Evolutionary conservation across 2,113 vertebrate species (phyloP), one percentile per base, ranked within the genome.

Genomic region (Scomber scombrus): DNA sequence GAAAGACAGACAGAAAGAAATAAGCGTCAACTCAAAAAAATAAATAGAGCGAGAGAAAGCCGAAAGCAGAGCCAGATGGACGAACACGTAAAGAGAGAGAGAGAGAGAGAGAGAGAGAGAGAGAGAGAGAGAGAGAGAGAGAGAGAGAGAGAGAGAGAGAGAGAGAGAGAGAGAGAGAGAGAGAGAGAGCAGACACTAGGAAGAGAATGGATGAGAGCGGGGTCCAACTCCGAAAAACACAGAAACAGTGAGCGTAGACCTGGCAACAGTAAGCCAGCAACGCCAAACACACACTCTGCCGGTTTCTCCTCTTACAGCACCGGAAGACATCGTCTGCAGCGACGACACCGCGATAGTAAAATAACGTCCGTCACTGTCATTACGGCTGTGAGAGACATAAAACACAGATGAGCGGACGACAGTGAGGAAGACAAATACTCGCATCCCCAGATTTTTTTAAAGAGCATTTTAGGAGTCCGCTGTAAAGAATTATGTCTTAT

Each of bases 1-100:
- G 55, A 15, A 46, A 10, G 63, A 8, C 64, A 14, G 4, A 61
- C 18, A 46, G 21, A 60, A 2, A 45, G 56, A 55, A 10, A 54
- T 58, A 65, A 58, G 21, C 8, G 34, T 40, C 9, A 40, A 40
- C 34, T 9, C 34, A 40, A 6, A 40, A 40, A 34, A 40, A 40
- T 40, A 40, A 40, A 40, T 40, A 40, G 34, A 40, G 34, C 34
- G 34, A 40, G 7, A 40, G 40, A 31, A 0, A 15, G 52, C 52
- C 31, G 40, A 78, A 75, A 89, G 57, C 67, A 81, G 64, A 89
- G 88, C 68, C 82, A 88, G 74, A 85, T 54, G 82, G 77, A 80
- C 40, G 26, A 75, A 73, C 76, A 68, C 49, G 63, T 12, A 60
- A 52, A 57, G 46, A 72, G 63, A 61, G 23, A 26, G 46, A 63